Percentiles rank a stretch among this genome's conserved stretches.
phyloP scores from a whole-genome alignment of 2,113 vertebrate species.

The Cyrtonyx montezumae region DNA sequence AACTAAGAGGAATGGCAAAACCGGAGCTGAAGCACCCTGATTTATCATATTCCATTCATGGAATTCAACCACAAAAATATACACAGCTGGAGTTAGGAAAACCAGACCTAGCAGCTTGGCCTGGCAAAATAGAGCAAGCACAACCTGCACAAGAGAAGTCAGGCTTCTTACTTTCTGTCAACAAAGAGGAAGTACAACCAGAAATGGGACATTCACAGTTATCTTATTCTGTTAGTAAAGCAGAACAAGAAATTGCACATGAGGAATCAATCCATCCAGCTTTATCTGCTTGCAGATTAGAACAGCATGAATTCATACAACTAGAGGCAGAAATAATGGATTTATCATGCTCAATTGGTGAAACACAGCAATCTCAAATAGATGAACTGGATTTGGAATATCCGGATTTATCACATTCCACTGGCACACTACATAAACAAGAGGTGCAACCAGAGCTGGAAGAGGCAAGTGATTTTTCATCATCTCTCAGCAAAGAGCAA shows the following conservation, averaged over 20 bases:
- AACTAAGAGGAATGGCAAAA: not conserved
- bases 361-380: not conserved
- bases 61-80: not conserved
- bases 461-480: not conserved
- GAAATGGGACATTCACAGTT: not conserved
- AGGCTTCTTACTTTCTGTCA: not conserved
- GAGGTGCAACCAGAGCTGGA: not conserved
- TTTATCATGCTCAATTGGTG: not conserved
- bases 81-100: not conserved
- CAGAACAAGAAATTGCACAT: not conserved
- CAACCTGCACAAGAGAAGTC: not conserved
- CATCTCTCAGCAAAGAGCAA: not conserved
- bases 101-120: not conserved
- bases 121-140: not conserved
- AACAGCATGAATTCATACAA: not conserved
- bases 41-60: not conserved
- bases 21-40: not conserved
- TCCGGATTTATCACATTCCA: not conserved
- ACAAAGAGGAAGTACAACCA: not conserved
- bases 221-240: not conserved
- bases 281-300: not conserved
- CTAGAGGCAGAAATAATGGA: conserved; percentile 3
- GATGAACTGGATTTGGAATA: not conserved
- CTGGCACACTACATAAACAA: not conserved
- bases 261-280: not conserved